Evolutionary conservation across 92 coral and sea anemone species (phyloP), one percentile per base, ranked within the genome.

Genomic region (Desmophyllum pertusum): DNA sequence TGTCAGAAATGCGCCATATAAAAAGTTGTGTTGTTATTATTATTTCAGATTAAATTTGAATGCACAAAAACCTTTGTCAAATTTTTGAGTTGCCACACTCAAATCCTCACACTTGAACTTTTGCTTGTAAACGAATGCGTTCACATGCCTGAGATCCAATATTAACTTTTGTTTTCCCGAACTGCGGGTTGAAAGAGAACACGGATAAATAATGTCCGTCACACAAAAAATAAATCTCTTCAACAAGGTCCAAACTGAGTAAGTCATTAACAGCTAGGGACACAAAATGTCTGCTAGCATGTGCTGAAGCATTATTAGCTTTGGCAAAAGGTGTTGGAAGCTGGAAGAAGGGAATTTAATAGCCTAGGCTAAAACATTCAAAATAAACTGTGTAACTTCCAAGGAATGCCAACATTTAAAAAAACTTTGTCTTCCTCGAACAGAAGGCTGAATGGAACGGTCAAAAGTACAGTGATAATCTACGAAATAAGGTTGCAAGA

Each of bases 141-240:
- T 86, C n/a, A 79, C 81, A 42, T 77, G 89, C 23, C 84, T 43
- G 13, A 85, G 84, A 39, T 85, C 83, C 39, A 77, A 46, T n/a
- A 85, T 85, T 6, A 85, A 76, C 52, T 78, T 76, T 80, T 66
- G 76, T 27, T 48, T 76, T 1, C 84, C 83, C 35, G 75, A 75
- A 40, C 19, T 43, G 48, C 75, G 75, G 23, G 75, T 39, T 13
- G 75, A 35, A 75, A 51, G 69, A 3, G 68, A 30, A 11, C 52
- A 45, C 18, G 71, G 71, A 38, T 70, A 43, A 70, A 82, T 35
- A 25, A 77, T 53, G 69, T 52, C 69, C 43, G 81, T 69, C 69
- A 21, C 14, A 45, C 69, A 52, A 77, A 55, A 52, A 0, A 59
- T 17, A 52, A 0, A 59, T 17, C 52, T 77, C 52, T 77, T 77